Evolutionary conservation across 2,113 vertebrate species (phyloP).

Genomic region (Chiloscyllium plagiosum): DNA sequence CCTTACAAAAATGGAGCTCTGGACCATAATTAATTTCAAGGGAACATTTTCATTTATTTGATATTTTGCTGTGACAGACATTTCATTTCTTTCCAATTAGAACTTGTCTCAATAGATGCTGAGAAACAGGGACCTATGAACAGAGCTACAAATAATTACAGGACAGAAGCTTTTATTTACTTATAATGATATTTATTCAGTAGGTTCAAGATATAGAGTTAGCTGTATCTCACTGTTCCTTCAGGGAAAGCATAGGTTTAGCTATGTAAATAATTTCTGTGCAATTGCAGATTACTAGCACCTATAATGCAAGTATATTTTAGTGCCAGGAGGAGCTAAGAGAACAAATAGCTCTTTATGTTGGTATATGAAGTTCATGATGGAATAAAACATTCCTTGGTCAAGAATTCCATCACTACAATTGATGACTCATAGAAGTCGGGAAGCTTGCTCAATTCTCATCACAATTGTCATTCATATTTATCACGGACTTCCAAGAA

Average conservation of each 20-base stretch:
- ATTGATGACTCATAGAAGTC: neutral
- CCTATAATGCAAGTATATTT: neutral
- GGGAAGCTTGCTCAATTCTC: neutral
- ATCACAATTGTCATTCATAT: neutral
- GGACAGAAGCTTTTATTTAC: neutral
- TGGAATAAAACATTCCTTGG: neutral
- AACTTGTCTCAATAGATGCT: neutral
- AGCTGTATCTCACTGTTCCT: neutral
- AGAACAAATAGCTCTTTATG: neutral
- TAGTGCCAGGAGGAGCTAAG: neutral
- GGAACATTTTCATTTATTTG: neutral
- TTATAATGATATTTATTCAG: neutral
- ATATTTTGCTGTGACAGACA: neutral
- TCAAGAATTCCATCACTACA: neutral
- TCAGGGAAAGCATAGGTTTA: neutral
- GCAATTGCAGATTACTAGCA: no score
- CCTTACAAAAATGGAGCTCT: neutral
- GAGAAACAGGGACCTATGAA: neutral
- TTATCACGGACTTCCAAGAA: neutral
- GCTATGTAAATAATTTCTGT: no score
- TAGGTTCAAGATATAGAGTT: neutral
- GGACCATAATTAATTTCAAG: neutral
- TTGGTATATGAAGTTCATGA: neutral
- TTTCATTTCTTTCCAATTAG: neutral
- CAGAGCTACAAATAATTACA: neutral